Evolutionary conservation across 2,113 vertebrate genomes (phyloP).

Genomic region (Pholis gunnellus): DNA sequence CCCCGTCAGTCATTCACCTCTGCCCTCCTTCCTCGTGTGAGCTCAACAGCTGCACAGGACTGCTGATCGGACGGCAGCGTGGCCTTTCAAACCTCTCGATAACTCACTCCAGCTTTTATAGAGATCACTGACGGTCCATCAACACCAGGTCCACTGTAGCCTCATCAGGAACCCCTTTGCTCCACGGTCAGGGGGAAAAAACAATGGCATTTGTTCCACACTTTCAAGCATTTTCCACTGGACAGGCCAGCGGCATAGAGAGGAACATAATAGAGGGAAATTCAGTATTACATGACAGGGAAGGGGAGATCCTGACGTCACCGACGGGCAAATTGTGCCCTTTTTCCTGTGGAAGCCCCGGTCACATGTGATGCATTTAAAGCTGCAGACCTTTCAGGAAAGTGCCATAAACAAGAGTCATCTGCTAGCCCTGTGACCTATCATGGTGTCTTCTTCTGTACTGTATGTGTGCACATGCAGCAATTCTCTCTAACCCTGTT

Average conservation of each 20-base stretch:
- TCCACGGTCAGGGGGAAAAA: conserved; percentile 28
- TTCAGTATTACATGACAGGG: conserved; percentile 62
- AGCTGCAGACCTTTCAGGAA: conserved; percentile 57
- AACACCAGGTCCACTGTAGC: conserved; percentile 38
- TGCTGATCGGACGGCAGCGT: conserved; percentile 30
- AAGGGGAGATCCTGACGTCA: conserved; percentile 69
- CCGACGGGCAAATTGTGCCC: neutral
- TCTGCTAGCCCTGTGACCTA: neutral
- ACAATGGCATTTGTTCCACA: conserved; percentile 76
- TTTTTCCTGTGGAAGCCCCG: conserved; percentile 61
- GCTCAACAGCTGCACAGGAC: conserved; percentile 61
- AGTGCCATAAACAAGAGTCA: neutral
- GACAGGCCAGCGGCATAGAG: conserved; percentile 40
- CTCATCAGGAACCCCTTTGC: conserved; percentile 28
- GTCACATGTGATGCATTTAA: conserved; percentile 40
- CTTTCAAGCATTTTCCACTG: conserved; percentile 77
- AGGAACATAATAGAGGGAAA: conserved; percentile 79
- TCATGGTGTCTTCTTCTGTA: neutral
- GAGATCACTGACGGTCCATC: neutral
- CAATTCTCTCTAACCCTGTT: neutral
- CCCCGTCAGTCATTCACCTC: conserved; percentile 60
- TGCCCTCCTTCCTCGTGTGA: conserved; percentile 58
- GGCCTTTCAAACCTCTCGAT: neutral
- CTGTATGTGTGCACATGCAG: neutral
- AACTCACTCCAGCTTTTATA: neutral